Base-by-base conservation (phyloP, 2,888 invertebrate species). In the Lepidocyrtoides sp. region DNA sequence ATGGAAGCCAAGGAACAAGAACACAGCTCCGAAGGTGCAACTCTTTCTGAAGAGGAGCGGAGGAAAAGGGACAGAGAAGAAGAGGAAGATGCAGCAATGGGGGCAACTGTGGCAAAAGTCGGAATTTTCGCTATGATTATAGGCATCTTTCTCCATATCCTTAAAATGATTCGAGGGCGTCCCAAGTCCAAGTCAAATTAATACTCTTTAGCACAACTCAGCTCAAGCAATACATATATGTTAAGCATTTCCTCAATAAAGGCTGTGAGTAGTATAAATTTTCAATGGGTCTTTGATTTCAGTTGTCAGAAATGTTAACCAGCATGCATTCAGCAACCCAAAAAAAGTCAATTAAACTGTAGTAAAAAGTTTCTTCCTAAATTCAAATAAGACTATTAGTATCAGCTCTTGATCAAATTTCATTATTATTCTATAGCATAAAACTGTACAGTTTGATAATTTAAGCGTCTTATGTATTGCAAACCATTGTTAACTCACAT, bases 91-190 rank as follows among this genome's bases (percentile, higher is more conserved):
- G 88, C 91, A 54, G 77, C 88, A 5, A 79, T 91, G 66, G 91
- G 91, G 5, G 89, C 91, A 32, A 83, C 91, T 1, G 91, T 91
- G 2, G 85, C 91, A 2, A 91, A 91, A 79, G 91, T 85, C 5
- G 91, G 91, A n/a, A 91, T 91, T 20, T 91, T 91, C 20, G 91
- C 91, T 0, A 51, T 91, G 83, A 84, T 91, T 5, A 84, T 91
- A 12, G 91, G 91, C 36, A 51, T 91, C 10, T 84, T 91, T 60
- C 72, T 91, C 5, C 77, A 87, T 12, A 23, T 89, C 26, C 3
- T 91, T 7, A 83, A 26, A 66, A 81, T 86, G 54, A 23, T 91
- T 5, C 54, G 85, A 1, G 82, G 86, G 32, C 14, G 83, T 12
- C 77, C 51, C 2, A 90, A 85, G 41, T 10, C 36, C 14, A 85